Base-by-base conservation (phyloP, 2,888 invertebrate species). In the Drosophila macrospina region DNA sequence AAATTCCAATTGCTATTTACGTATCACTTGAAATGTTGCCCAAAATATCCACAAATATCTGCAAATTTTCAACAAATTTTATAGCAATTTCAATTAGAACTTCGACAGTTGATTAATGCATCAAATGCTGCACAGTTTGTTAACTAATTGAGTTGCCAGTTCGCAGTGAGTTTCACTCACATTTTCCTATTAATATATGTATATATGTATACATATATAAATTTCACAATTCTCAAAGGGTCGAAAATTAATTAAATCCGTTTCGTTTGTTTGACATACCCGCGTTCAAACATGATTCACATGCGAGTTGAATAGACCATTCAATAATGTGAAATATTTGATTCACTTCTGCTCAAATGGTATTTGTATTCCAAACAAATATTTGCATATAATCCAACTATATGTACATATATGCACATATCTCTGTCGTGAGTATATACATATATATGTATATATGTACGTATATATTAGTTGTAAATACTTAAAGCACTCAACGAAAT, bases 241-340 rank as follows among this genome's bases (percentile, higher is more conserved):
- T 61, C 63, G 60, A 61, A 88, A 88, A 78, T 78, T 86, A 85
- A 85, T 85, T 85, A 88, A 86, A 73, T 80, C 62, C 73, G 57
- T 54, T 72, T 34, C 34, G 55, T 72, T 74, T 73, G 71, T 85
- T 85, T 76, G 84, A 70, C 72, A 77, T 71, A 56, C 54, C 7
- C 72, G 63, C 77, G 72, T 34, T 39, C 62, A 45, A 66, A 76
- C 62, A 63, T 52, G 13, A 54, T 50, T 56, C 64, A 28, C 41
- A 51, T 54, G 26, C 48, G 5, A 48, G 24, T 8, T 47, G 28
- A 37, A 26, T 60, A 59, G 41, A 48, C 32, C 51, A 45, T 60
- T 86, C 72, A 84, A 86, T 86, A 84, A 84, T 83, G 70, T 60
- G 81, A 66, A 61, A 60, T 84, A 69, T 71, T 84, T 86, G 63